These are phyloP conservation scores for Iphiclides podalirius DNA, from an alignment of 2,888 invertebrate species.

Conservation along the genomic window DNA sequence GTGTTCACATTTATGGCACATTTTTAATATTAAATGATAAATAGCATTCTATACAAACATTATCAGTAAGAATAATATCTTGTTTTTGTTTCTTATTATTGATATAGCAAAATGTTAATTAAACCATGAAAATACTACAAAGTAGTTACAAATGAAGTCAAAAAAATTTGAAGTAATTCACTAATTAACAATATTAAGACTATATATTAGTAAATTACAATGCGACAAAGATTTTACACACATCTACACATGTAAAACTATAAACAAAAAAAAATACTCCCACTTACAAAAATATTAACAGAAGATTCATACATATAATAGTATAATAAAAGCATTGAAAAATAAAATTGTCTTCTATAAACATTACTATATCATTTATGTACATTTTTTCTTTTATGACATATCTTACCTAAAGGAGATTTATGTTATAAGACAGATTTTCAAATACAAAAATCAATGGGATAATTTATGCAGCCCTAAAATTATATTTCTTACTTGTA, in stretches of 20 bases:
- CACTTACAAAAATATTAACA: not conserved
- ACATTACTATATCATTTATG: not conserved
- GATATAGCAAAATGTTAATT: constrained; percentile 14
- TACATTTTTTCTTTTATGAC: not conserved
- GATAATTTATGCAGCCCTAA: too few species aligned
- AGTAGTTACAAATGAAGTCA: not conserved
- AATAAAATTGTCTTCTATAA: too few species aligned
- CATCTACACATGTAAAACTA: not conserved
- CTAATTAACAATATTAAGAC: not conserved
- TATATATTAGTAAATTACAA: constrained; percentile 9
- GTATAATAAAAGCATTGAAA: not conserved
- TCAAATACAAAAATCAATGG: too few species aligned
- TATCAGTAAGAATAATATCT: not conserved
- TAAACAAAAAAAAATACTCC: not conserved
- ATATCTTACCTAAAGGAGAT: not conserved
- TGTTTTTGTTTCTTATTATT: constrained; percentile 17
- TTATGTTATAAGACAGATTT: too few species aligned
- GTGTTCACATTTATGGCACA: not conserved
- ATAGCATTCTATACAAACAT: too few species aligned
- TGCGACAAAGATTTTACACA: not conserved
- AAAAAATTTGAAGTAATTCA: not conserved
- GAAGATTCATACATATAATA: constrained; percentile 4
- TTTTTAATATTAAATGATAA: too few species aligned
- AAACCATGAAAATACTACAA: constrained; percentile 23
- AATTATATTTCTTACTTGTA: too few species aligned